Base-by-base conservation (phyloP, 2,113 vertebrate species). In the Eurystomus gularis region DNA sequence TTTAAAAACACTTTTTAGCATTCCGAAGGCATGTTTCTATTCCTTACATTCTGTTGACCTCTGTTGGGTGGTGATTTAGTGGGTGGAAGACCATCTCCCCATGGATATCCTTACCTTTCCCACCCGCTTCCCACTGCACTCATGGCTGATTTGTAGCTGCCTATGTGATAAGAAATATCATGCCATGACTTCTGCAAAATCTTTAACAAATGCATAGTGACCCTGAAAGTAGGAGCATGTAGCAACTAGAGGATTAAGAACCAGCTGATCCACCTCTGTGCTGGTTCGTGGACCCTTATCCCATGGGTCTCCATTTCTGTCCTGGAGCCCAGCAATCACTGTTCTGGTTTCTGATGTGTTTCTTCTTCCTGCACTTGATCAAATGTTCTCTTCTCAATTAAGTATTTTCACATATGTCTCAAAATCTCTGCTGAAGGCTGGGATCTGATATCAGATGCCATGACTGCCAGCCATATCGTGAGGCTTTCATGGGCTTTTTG, bases 251-350 rank as follows among this genome's bases (percentile, higher is more conserved):
- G 46, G 17, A 42, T 58, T 60, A 39, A 64, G 61, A 14, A n/a
- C 16, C 31, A 90, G 13, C 69, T 48, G 64, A 78, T 20, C n/a
- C 61, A 46, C 28, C 11, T 68, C 61, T 20, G 6, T 49, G 37
- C 40, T 29, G 42, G 2, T 54, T 33, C 18, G 4, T 3, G 28
- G 17, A 7, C 17, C 21, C 6, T 66, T 6, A 19, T 79, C 39
- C 51, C 35, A 2, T 12, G 21, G 10, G 3, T 52, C 3, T 70
- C 60, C 15, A 1, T 21, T 60, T 40, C 29, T 54, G 80, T 12
- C 28, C 39, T 3, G 0, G 9, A 73, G 24, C 15, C 12, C 42
- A 64, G 28, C 3, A 2, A 8, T 39, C 37, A 1, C 17, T n/a
- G 9, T 25, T 40, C 79, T 48, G 28, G 15, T 61, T 55, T 46